A percentile compares a stretch with the other conserved stretches of the same genome.
Evolutionary conservation across 1,140 invertebrate species (phyloP).

Genomic region (Lucilia sericata): DNA sequence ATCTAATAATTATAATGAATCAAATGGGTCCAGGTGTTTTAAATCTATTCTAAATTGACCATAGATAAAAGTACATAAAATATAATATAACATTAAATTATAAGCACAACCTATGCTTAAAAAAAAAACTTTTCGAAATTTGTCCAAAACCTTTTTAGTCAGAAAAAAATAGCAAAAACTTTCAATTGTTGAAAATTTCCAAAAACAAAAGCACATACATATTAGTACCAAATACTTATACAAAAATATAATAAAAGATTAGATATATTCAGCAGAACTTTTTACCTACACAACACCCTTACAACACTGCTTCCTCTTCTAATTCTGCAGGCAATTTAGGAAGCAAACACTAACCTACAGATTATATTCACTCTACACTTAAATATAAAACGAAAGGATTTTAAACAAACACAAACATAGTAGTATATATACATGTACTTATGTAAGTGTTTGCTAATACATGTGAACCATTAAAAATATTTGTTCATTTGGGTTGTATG

Average conservation of each 20-base stretch:
- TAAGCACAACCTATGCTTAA: neutral
- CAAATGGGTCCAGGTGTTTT: slow-evolving; percentile 33
- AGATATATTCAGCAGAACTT: neutral
- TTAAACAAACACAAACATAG: neutral
- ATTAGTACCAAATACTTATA: too few relatives aligned
- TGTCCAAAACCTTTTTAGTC: too few relatives aligned
- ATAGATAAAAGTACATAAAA: neutral
- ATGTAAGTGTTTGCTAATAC: too few relatives aligned
- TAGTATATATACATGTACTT: neutral
- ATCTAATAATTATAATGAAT: neutral
- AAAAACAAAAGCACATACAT: too few relatives aligned
- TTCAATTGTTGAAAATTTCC: neutral
- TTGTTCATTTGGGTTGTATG: neutral
- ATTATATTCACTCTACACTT: neutral
- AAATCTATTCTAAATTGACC: slow-evolving; percentile 22
- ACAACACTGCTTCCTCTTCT: neutral
- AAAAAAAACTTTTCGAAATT: neutral
- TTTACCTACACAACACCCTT: neutral
- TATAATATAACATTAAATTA: slow-evolving; percentile 7
- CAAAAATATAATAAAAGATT: neutral
- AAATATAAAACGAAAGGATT: neutral
- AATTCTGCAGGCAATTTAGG: neutral
- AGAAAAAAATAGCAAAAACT: neutral
- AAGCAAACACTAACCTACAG: neutral
- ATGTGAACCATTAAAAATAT: too few relatives aligned